Conservation (phyloP, 2,113 vertebrate species). For the Epinephelus fuscoguttatus region DNA sequence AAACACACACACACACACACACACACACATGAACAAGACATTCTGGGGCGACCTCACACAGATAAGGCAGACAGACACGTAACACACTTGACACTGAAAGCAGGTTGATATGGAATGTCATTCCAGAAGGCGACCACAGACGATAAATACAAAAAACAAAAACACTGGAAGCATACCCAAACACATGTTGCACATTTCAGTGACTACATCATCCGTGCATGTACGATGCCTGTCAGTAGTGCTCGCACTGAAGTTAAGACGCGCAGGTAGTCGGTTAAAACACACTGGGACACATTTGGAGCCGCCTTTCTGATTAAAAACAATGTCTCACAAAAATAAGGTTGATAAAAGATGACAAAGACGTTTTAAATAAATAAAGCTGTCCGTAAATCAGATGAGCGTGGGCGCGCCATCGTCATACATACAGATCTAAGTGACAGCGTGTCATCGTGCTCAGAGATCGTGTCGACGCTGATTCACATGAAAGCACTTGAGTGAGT, state of each 20-base stretch:
- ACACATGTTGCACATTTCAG: constrained; percentile 47
- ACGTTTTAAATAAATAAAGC: constrained; percentile 71
- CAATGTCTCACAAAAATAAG: constrained; percentile 6
- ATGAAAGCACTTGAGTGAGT: constrained; percentile 66
- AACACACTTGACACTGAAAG: constrained; percentile 25
- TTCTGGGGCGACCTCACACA: constrained; percentile 24
- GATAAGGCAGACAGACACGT: background rate
- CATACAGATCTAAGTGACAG: constrained; percentile 66
- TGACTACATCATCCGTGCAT: constrained; percentile 83
- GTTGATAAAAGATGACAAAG: constrained; percentile 10
- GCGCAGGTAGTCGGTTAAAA: constrained; percentile 26
- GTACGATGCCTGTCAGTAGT: constrained; percentile 80
- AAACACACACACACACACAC: constrained; percentile 29
- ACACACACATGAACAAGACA: constrained; percentile 6
- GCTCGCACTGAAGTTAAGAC: constrained; percentile 65
- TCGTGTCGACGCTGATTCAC: constrained; percentile 38
- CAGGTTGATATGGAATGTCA: constrained; percentile 63
- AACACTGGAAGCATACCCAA: constrained; percentile 10
- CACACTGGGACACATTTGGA: constrained; percentile 56
- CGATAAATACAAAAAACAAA: background rate
- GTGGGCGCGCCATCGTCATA: constrained; percentile 71
- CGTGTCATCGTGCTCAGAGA: constrained; percentile 40
- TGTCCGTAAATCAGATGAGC: constrained; percentile 74
- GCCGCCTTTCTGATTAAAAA: constrained; percentile 72
- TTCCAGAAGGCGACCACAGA: constrained; percentile 44